Evolutionary conservation across 2,797 vertebrate species (phyloP).

Genomic region (Vultur gryphus): DNA sequence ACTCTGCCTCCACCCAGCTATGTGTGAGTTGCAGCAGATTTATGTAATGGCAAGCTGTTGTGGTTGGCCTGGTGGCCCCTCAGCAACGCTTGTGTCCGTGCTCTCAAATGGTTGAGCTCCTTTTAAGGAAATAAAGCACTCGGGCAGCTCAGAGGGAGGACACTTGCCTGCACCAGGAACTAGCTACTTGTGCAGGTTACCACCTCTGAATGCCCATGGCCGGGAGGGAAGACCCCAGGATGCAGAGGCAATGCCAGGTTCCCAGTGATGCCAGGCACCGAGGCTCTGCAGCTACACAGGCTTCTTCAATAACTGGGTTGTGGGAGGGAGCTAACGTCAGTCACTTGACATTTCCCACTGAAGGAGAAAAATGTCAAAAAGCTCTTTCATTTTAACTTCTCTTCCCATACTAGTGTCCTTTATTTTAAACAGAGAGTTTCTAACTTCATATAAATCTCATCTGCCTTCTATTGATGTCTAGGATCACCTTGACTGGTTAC

Average conservation of each 20-base stretch:
- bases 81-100: not conserved
- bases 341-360: not conserved
- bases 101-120: not conserved
- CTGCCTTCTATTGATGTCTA: not conserved
- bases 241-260: not conserved
- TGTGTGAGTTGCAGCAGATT: not conserved
- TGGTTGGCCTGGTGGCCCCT: not conserved
- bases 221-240: not conserved
- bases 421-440: not conserved
- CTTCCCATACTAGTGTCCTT: not conserved
- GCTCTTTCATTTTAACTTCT: not conserved
- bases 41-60: constrained; percentile 39
- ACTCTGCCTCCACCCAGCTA: constrained; percentile 19
- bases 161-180: not conserved
- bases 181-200: not conserved
- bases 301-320: not conserved
- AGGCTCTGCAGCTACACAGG: not conserved
- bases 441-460: not conserved
- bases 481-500: not conserved
- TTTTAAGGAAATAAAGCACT: constrained; percentile 28
- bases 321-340: not conserved
- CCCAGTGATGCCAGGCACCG: fast-evolving
- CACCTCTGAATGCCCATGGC: not conserved
- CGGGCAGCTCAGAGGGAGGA: not conserved
- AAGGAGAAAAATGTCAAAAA: not conserved